A percentile compares a stretch with the other conserved stretches of the same genome.
phyloP scores from a whole-genome alignment of 1,140 invertebrate genomes.

The Protaetia brevitarsis region DNA sequence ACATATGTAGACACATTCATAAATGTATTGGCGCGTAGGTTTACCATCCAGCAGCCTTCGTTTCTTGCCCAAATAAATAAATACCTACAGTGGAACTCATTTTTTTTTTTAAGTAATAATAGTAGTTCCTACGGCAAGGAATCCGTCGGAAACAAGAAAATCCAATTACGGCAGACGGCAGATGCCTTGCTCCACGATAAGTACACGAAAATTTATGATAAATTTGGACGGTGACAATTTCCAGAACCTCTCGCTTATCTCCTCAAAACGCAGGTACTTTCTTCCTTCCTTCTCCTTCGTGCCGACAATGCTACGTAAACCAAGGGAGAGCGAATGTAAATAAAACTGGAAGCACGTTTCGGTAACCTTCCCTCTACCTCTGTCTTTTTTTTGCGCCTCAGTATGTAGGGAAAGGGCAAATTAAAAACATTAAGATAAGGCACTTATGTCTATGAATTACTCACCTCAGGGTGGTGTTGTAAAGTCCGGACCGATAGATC shows the following conservation, averaged over 20 bases:
- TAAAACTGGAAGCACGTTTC: background rate
- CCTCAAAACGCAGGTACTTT: background rate
- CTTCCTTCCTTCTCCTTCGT: background rate
- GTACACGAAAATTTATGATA: conserved; percentile 15
- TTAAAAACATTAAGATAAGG: conserved; percentile 5
- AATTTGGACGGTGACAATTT: conserved; percentile 5
- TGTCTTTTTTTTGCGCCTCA: background rate
- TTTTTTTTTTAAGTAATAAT: background rate
- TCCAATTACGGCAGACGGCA: conserved; percentile 10
- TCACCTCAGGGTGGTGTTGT: background rate
- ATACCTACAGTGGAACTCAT: background rate
- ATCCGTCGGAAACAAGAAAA: conserved; percentile 4
- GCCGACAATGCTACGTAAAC: background rate
- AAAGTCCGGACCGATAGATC: background rate
- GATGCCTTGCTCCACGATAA: conserved; percentile 7
- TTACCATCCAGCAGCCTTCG: background rate
- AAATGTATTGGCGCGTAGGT: background rate
- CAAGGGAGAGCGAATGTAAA: background rate
- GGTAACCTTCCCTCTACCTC: no score
- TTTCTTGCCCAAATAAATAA: background rate
- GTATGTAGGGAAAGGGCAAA: background rate
- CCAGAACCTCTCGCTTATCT: conserved; percentile 15
- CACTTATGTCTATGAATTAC: background rate
- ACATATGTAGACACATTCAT: background rate
- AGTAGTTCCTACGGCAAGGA: background rate